These are phyloP conservation scores for Myopa testacea DNA, from an alignment of 2,888 invertebrate genomes.

Conservation along the genomic window DNA sequence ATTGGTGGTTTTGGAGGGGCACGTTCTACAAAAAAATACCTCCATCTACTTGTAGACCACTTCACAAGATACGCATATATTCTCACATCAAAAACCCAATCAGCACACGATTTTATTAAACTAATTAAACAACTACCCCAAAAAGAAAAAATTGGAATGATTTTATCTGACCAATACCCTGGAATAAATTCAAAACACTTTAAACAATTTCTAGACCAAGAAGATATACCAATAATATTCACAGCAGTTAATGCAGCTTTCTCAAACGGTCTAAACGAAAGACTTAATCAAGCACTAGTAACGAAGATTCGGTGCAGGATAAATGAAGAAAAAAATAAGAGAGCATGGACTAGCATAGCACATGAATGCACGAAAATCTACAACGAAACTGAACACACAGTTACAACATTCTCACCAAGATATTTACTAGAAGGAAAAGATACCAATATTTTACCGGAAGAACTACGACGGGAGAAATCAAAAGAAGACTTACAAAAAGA, in stretches of 20 bases:
- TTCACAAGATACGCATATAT: conserved; percentile 56
- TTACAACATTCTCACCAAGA: too few species aligned
- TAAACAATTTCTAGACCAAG: conserved; percentile 51
- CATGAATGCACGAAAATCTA: too few species aligned
- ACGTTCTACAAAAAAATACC: conserved; percentile 56
- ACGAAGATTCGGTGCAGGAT: too few species aligned
- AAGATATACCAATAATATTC: conserved; percentile 43
- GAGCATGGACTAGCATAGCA: too few species aligned
- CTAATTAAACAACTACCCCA: conserved; percentile 47
- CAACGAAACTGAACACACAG: too few species aligned
- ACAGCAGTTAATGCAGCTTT: conserved; percentile 45
- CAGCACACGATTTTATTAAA: conserved; percentile 55
- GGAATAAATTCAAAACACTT: conserved; percentile 58
- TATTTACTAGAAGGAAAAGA: too few species aligned
- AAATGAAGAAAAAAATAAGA: too few species aligned
- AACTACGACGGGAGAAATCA: too few species aligned
- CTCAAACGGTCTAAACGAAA: conserved; percentile 45
- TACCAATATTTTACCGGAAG: too few species aligned
- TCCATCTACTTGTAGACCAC: conserved; percentile 57
- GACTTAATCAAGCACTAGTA: conserved; percentile 46
- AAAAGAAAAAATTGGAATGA: conserved; percentile 48
- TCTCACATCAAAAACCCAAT: conserved; percentile 53
- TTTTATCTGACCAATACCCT: conserved; percentile 58
- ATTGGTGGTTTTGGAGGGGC: conserved; percentile 57
- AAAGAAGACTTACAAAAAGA: too few species aligned